Evolutionary conservation across 2,113 vertebrate species (phyloP).

Genomic region (Murina feae): DNA sequence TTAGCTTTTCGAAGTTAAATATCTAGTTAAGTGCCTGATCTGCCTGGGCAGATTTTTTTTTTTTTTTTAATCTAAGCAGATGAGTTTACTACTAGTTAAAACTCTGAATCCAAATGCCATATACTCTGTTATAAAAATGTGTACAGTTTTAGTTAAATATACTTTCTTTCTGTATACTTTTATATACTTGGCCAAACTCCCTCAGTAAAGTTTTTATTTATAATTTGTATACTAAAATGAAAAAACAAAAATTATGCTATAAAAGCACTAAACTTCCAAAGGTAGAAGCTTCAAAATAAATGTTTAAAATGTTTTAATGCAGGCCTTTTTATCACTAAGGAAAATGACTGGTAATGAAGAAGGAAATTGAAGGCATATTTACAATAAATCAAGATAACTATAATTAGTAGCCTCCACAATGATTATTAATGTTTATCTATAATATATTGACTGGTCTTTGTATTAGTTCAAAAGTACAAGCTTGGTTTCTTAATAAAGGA

Average conservation of each 20-base stretch:
- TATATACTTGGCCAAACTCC: not conserved
- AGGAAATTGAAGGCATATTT: slow-evolving; percentile 53
- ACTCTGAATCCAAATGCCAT: not conserved
- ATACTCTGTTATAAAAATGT: not conserved
- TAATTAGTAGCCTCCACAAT: slow-evolving; percentile 39
- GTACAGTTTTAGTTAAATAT: not conserved
- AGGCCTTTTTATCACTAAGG: slow-evolving; percentile 64
- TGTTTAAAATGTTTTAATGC: slow-evolving; percentile 61
- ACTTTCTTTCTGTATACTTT: not conserved
- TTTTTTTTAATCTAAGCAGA: slow-evolving; percentile 1
- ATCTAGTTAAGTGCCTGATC: not conserved
- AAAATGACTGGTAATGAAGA: not conserved
- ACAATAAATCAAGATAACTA: slow-evolving; percentile 49
- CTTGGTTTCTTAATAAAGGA: slow-evolving; percentile 31
- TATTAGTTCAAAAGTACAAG: slow-evolving; percentile 27
- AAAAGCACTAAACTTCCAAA: slow-evolving; percentile 66
- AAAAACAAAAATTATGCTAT: not conserved
- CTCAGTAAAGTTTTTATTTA: not conserved
- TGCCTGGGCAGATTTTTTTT: not conserved
- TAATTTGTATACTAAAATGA: slow-evolving; percentile 42
- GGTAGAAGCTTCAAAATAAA: slow-evolving; percentile 46
- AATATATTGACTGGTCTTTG: not conserved
- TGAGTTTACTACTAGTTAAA: not conserved
- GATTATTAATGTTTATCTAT: slow-evolving; percentile 39
- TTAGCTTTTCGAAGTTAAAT: slow-evolving; percentile 18